phyloP scores from a whole-genome alignment of 1,140 invertebrate species.

The Drosophila mojavensis region DNA sequence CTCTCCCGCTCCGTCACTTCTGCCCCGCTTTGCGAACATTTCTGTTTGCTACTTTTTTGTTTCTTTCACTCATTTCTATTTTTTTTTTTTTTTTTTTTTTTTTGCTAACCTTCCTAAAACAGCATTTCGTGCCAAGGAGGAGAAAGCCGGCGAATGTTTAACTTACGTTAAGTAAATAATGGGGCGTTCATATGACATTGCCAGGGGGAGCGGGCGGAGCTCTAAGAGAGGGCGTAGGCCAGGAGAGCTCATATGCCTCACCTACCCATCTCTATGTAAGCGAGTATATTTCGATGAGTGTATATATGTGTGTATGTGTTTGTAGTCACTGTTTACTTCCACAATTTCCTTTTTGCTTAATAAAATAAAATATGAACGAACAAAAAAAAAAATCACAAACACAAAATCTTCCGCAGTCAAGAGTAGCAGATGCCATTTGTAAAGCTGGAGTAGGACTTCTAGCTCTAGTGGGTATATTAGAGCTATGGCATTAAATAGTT shows the following conservation, averaged over 20 bases:
- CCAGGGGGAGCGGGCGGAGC: conserved; percentile 21
- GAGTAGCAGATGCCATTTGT: background rate
- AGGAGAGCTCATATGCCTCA: conserved; percentile 21
- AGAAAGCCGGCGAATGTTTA: conserved; percentile 62
- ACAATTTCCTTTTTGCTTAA: conserved; percentile 72
- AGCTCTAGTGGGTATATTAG: background rate
- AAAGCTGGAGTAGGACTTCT: background rate
- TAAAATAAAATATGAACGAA: conserved; percentile 72
- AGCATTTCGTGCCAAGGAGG: conserved; percentile 27
- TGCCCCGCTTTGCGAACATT: conserved; percentile 24
- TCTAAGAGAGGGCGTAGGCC: background rate
- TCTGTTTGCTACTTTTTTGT: conserved; percentile 43
- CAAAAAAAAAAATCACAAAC: conserved; percentile 39
- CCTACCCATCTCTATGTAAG: background rate
- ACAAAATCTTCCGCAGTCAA: conserved; percentile 8
- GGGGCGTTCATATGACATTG: conserved; percentile 78
- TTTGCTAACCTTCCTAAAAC: conserved; percentile 49
- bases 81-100: conserved; percentile 17
- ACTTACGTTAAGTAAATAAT: conserved; percentile 83
- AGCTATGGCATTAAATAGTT: background rate
- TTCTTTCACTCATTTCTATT: conserved; percentile 21
- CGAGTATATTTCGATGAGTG: conserved; percentile 5
- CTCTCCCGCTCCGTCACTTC: background rate
- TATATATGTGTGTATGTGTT: conserved; percentile 35
- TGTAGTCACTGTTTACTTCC: conserved; percentile 76